Percentiles rank a stretch among this genome's conserved stretches.
phyloP scores from a whole-genome alignment of 1,140 invertebrate genomes.

The Drepana arcuata region DNA sequence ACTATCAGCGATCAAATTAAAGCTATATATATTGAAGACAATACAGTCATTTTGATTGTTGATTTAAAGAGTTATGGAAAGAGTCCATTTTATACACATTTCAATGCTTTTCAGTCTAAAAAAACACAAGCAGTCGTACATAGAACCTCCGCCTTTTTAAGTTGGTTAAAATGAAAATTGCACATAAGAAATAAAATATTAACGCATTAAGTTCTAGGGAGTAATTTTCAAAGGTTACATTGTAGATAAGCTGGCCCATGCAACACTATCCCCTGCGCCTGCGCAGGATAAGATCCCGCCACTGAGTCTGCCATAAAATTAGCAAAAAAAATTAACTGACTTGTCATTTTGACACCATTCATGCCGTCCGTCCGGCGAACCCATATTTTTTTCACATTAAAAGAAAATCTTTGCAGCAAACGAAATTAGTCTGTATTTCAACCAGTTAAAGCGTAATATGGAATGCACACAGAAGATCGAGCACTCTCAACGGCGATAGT shows the following conservation, averaged over 20 bases:
- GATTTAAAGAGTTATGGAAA: no score
- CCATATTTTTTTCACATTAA: slow-evolving; percentile 28
- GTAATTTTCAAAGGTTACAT: slow-evolving; percentile 2
- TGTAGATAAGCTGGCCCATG: neutral
- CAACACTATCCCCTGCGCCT: neutral
- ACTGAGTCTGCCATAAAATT: slow-evolving; percentile 29
- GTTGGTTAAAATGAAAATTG: no score
- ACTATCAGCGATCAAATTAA: no score
- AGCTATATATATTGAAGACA: no score
- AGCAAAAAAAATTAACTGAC: slow-evolving; percentile 54
- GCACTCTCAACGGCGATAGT: slow-evolving; percentile 16
- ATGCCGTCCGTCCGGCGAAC: slow-evolving; percentile 49
- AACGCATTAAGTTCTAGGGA: slow-evolving; percentile 9
- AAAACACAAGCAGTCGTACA: no score
- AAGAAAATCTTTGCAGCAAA: no score
- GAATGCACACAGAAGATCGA: neutral
- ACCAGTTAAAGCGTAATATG: slow-evolving; percentile 8
- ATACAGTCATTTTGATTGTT: no score
- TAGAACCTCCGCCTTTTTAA: no score
- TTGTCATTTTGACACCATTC: slow-evolving; percentile 68
- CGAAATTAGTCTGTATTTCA: slow-evolving; percentile 3
- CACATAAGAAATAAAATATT: no score
- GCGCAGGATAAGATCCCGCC: slow-evolving; percentile 1
- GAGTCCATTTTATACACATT: no score
- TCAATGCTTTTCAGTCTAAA: no score